Evolutionary conservation across 1,140 invertebrate genomes (phyloP).

Genomic region (Reticulitermes speratus): DNA sequence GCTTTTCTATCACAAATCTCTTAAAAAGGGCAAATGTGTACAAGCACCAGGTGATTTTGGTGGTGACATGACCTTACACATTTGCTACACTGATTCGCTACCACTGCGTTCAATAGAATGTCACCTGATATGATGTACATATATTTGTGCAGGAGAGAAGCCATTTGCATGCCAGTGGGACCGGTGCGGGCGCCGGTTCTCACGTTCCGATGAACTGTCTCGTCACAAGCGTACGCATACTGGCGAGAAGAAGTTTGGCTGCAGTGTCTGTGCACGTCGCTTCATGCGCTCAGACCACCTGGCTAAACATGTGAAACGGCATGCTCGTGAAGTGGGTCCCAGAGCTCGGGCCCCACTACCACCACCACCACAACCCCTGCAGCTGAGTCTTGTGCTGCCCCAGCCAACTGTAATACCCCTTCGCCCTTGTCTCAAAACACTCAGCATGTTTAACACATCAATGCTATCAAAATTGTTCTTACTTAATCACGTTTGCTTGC

Average conservation of each 20-base stretch:
- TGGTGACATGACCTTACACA: too few species aligned
- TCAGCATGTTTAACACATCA: neutral
- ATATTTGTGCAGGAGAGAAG: constrained; percentile 65
- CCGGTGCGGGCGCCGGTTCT: constrained; percentile 86
- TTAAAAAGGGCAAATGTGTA: too few species aligned
- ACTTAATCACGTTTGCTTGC: neutral
- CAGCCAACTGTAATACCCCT: constrained; percentile 3
- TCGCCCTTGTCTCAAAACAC: neutral
- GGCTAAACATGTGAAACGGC: constrained; percentile 85
- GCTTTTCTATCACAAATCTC: too few species aligned
- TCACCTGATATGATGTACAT: neutral
- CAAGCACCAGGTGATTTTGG: too few species aligned
- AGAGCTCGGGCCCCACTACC: constrained; percentile 41
- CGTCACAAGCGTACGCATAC: constrained; percentile 92
- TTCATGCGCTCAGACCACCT: constrained; percentile 96
- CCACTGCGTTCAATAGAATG: neutral
- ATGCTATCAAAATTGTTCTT: neutral
- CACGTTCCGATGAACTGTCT: constrained; percentile 91
- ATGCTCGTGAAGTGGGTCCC: constrained; percentile 63
- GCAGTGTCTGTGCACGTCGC: constrained; percentile 78
- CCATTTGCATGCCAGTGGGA: constrained; percentile 88
- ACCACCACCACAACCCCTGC: constrained; percentile 21
- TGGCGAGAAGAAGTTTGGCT: constrained; percentile 94
- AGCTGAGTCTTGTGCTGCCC: constrained; percentile 26
- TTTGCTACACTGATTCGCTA: neutral